These are phyloP conservation scores for Ophonus ardosiacus DNA, from an alignment of 2,888 invertebrate species.

Conservation along the genomic window DNA sequence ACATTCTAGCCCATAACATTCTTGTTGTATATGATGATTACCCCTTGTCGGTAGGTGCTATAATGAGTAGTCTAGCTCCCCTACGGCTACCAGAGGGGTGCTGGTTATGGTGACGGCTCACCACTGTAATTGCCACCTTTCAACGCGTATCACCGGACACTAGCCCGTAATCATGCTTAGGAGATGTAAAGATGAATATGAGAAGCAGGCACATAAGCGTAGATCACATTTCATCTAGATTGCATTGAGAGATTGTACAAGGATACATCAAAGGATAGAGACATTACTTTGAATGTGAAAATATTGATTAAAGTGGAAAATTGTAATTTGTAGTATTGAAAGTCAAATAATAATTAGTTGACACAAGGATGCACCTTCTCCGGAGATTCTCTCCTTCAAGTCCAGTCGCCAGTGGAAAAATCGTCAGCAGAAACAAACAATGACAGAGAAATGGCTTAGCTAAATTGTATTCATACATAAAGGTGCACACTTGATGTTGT, in stretches of 20 bases:
- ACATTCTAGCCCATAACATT: not conserved
- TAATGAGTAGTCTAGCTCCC: not conserved
- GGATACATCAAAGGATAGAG: not conserved
- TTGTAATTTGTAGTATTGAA: too few species aligned
- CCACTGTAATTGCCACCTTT: constrained; percentile 45
- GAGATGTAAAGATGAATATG: not conserved
- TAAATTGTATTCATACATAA: too few species aligned
- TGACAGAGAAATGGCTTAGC: too few species aligned
- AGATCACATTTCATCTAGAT: not conserved
- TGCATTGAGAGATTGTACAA: not conserved
- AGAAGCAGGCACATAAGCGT: not conserved
- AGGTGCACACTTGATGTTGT: too few species aligned
- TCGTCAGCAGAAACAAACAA: too few species aligned
- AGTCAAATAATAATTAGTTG: too few species aligned
- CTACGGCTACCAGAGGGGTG: not conserved
- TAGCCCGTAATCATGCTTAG: not conserved
- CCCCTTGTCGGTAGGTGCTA: not conserved
- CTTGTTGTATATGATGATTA: not conserved
- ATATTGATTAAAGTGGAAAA: too few species aligned
- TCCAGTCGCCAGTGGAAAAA: too few species aligned
- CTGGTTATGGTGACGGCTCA: not conserved
- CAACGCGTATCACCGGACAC: constrained; percentile 25
- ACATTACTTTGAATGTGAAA: not conserved
- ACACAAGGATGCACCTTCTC: too few species aligned
- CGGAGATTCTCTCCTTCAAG: too few species aligned